Evolutionary conservation across 53 echinoderm and acorn worm genomes (phyloP).

Genomic region (Temnopleurus reevesii): DNA sequence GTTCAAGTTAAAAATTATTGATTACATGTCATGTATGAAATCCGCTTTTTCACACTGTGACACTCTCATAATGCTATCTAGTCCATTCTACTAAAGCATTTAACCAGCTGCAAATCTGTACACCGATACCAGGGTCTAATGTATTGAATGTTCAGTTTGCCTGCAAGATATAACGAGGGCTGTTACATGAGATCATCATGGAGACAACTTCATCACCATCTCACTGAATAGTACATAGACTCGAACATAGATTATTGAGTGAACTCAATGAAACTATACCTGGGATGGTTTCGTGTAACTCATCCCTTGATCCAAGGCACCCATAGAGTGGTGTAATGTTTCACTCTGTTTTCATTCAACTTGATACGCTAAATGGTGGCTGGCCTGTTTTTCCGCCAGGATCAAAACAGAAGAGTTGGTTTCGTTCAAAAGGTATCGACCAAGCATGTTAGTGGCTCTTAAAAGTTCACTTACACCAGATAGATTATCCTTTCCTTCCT

Average conservation of each 20-base stretch:
- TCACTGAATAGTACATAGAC: too few relatives aligned
- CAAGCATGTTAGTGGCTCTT: not conserved
- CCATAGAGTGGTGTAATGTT: not conserved
- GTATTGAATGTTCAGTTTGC: conserved; percentile 21
- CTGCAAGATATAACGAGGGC: conserved; percentile 3
- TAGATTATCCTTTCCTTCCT: too few relatives aligned
- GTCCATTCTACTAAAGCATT: too few relatives aligned
- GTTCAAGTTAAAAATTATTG: too few relatives aligned
- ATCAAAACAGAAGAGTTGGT: not conserved
- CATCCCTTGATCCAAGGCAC: conserved; percentile 1
- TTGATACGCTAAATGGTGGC: not conserved
- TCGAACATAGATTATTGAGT: too few relatives aligned
- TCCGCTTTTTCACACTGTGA: too few relatives aligned
- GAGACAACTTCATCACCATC: too few relatives aligned
- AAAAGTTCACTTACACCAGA: conserved; percentile 19
- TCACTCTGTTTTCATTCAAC: not conserved
- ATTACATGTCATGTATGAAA: too few relatives aligned
- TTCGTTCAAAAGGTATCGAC: conserved; percentile 8
- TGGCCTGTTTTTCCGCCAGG: not conserved
- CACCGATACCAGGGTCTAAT: conserved; percentile 26
- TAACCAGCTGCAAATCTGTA: conserved; percentile 1
- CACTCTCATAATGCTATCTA: too few relatives aligned
- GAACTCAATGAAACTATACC: too few relatives aligned
- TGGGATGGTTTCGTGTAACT: too few relatives aligned
- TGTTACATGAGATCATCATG: too few relatives aligned